Percentiles rank a stretch among this genome's conserved stretches.
phyloP scores from a whole-genome alignment of 2,797 vertebrate genomes.

The Sebastes trivittatus region DNA sequence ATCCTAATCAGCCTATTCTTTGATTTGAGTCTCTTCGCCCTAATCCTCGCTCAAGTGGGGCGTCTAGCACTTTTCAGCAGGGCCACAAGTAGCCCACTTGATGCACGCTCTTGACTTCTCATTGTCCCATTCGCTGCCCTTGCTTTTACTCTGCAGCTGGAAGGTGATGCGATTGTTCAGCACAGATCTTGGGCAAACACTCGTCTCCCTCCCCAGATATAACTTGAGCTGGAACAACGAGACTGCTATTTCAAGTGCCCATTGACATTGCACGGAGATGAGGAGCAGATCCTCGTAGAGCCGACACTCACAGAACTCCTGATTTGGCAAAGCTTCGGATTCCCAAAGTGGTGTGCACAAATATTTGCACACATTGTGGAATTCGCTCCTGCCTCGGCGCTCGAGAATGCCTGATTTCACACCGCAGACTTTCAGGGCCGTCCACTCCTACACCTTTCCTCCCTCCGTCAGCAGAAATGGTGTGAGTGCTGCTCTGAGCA shows the following conservation, averaged over 20 bases:
- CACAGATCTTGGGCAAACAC: constrained; percentile 39
- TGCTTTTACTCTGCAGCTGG: constrained; percentile 23
- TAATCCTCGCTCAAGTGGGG: constrained; percentile 30
- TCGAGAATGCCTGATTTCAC: constrained; percentile 65
- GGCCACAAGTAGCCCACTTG: constrained; percentile 44
- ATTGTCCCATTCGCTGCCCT: constrained; percentile 33
- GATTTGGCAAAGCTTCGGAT: constrained; percentile 56
- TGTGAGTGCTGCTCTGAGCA: constrained; percentile 18
- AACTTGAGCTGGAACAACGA: constrained; percentile 42
- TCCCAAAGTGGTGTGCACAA: constrained; percentile 62
- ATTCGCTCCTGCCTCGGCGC: constrained; percentile 52
- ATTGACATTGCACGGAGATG: constrained; percentile 31
- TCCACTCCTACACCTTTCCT: constrained; percentile 53
- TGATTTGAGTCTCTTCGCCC: constrained; percentile 17
- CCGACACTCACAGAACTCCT: constrained; percentile 42
- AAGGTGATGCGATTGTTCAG: constrained; percentile 33
- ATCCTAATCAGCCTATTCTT: constrained; percentile 14
- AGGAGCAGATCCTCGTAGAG: constrained; percentile 16
- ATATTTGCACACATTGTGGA: constrained; percentile 75
- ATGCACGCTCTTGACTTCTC: constrained; percentile 62
- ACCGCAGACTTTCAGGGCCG: constrained; percentile 44
- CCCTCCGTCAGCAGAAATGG: constrained; percentile 55
- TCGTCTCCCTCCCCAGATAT: constrained; percentile 30
- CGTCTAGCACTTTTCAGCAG: constrained; percentile 28
- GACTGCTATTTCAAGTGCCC: constrained; percentile 51